These are phyloP conservation scores for Cerastis leucographa DNA, from an alignment of 2,888 invertebrate genomes.

Conservation along the genomic window DNA sequence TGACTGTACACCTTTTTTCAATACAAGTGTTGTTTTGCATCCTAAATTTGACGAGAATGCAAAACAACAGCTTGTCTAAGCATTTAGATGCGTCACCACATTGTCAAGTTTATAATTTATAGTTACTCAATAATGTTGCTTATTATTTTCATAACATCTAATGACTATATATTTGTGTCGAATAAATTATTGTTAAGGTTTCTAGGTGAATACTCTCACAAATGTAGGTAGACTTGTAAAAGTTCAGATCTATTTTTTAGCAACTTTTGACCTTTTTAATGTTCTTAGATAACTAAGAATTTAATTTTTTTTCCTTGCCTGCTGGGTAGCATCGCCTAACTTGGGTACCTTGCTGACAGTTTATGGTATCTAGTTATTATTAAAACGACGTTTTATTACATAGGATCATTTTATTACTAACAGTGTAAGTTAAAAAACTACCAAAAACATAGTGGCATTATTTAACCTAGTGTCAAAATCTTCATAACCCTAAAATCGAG, in stretches of 20 bases:
- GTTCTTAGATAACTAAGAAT: neutral
- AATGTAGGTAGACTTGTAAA: neutral
- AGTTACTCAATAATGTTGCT: neutral
- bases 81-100: neutral
- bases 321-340: neutral
- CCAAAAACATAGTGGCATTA: neutral
- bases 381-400: neutral
- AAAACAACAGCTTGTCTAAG: too few relatives aligned
- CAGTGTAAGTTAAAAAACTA: neutral
- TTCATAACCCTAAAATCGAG: neutral
- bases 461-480: neutral
- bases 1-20: constrained; percentile 12
- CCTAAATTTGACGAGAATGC: too few relatives aligned
- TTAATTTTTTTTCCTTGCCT: neutral
- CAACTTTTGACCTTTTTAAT: neutral
- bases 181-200: too few relatives aligned
- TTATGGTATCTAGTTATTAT: neutral
- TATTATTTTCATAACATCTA: neutral
- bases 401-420: constrained; percentile 23
- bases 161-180: neutral
- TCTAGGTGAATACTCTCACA: neutral
- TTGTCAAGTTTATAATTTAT: too few relatives aligned
- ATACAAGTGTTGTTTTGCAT: too few relatives aligned
- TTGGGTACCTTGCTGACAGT: neutral
- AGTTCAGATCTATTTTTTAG: neutral